Conservation (phyloP, 2,888 invertebrate species). For the Macrosiphum euphorbiae region DNA sequence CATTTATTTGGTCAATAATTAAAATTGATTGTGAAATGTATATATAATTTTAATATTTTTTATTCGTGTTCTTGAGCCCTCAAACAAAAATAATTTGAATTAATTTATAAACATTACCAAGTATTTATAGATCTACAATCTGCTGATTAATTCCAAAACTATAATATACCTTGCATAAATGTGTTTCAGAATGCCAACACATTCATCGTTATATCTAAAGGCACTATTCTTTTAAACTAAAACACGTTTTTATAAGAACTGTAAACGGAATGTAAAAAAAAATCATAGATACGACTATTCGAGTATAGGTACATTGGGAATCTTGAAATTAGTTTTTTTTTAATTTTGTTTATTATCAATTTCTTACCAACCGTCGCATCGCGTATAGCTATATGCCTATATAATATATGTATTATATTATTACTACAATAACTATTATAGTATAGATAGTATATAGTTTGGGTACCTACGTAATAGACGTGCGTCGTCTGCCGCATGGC, state of each 20-base stretch:
- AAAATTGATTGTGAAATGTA: neutral
- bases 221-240: neutral
- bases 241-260: neutral
- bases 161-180: neutral
- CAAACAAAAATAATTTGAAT: neutral
- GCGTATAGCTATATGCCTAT: neutral
- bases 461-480: neutral
- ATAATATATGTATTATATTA: neutral
- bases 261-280: neutral
- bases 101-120: neutral
- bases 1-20: neutral
- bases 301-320: neutral
- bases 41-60: neutral
- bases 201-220: neutral
- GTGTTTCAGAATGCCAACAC: neutral
- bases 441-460: neutral
- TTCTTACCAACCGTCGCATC: neutral
- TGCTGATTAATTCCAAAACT: neutral
- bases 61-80: neutral
- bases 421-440: neutral
- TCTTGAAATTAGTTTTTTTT: neutral
- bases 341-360: neutral
- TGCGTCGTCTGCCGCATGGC: neutral
- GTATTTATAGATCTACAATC: neutral
- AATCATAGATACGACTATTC: neutral